These are phyloP conservation scores for Coenobita brevimanus DNA, from an alignment of 1,140 invertebrate species.

Conservation along the genomic window DNA sequence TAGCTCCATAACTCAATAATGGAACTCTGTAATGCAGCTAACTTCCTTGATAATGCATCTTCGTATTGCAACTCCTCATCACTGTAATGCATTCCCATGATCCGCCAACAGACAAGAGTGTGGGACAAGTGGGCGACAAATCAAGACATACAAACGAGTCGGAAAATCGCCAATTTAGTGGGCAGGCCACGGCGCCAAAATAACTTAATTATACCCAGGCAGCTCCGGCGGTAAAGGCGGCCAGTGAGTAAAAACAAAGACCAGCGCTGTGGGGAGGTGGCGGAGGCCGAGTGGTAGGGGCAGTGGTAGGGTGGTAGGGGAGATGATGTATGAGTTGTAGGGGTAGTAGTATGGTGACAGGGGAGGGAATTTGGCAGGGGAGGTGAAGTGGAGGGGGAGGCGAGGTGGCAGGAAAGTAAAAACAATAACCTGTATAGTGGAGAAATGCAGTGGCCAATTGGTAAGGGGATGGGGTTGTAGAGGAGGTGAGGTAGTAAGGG, in stretches of 20 bases:
- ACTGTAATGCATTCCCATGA: no score
- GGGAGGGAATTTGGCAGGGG: not conserved
- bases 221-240: not conserved
- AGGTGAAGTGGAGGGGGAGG: not conserved
- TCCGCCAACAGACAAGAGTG: no score
- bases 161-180: slow-evolving; percentile 14
- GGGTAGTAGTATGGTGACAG: not conserved
- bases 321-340: not conserved
- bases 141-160: not conserved
- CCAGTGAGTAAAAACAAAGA: not conserved
- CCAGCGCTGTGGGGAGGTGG: not conserved
- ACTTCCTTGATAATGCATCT: no score
- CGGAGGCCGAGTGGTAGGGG: not conserved
- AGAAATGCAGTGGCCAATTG: no score
- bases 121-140: not conserved
- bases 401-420: not conserved
- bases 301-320: not conserved
- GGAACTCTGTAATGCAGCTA: no score
- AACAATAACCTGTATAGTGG: no score
- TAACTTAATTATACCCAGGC: slow-evolving; percentile 54
- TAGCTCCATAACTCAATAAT: no score
- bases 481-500: no score
- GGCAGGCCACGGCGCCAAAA: slow-evolving; percentile 11
- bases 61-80: no score
- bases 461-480: no score